Conservation (phyloP, 53 echinoderm and acorn worm species). For the Echinarachnius parma region DNA sequence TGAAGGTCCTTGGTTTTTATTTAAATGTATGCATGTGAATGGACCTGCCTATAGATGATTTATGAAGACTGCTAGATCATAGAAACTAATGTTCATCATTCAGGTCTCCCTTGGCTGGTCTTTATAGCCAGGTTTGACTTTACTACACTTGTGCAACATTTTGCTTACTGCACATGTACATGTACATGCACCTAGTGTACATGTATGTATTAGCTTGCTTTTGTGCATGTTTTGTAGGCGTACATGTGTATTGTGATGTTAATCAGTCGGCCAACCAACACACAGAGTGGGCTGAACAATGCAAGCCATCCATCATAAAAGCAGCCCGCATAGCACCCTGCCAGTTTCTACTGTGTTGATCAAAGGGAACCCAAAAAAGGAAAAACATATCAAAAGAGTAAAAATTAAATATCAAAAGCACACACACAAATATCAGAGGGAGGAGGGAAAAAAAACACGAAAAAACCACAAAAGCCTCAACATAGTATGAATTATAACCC, state of each 20-base stretch:
- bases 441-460: neutral
- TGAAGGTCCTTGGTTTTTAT: no score
- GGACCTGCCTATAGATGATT: no score
- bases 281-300: constrained; percentile 18
- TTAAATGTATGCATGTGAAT: no score
- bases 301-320: constrained; percentile 21
- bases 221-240: neutral
- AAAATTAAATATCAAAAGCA: no score
- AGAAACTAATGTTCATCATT: no score
- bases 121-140: no score
- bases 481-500: constrained; percentile 11
- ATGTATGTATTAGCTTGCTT: neutral
- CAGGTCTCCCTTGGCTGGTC: no score
- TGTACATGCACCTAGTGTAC: constrained; percentile 2
- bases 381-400: neutral
- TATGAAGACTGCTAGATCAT: no score
- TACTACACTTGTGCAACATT: constrained; percentile 2
- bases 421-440: no score
- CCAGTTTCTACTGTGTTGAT: constrained; percentile 11
- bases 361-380: neutral
- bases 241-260: constrained; percentile 25
- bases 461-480: constrained; percentile 20
- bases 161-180: neutral
- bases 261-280: neutral
- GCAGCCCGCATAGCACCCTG: constrained; percentile 1